A percentile compares a stretch with the other conserved stretches of the same genome.
Conservation (phyloP, 35 echinoderm and acorn worm species). For the Apostichopus japonicus region DNA sequence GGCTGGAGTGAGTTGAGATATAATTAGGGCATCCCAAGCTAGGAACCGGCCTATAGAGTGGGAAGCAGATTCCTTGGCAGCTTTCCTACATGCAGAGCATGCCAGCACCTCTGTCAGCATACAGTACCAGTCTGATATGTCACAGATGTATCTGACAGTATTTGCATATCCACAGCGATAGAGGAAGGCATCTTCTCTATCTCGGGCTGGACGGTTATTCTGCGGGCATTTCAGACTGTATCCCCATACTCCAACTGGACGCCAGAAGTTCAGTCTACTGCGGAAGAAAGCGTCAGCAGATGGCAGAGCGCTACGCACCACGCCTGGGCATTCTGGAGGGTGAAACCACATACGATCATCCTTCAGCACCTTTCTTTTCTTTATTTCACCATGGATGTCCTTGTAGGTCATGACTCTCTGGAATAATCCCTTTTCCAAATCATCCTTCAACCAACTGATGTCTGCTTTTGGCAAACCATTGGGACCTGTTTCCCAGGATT, state of each 20-base stretch:
- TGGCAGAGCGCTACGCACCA: slow-evolving; percentile 14
- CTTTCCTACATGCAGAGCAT: slow-evolving; percentile 50
- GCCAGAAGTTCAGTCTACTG: slow-evolving; percentile 47
- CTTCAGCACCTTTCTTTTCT: not conserved
- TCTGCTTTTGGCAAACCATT: slow-evolving; percentile 29
- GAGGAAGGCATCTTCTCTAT: slow-evolving; percentile 30
- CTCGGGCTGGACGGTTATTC: slow-evolving; percentile 23
- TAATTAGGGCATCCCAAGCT: slow-evolving; percentile 26
- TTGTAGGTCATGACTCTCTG: slow-evolving; percentile 20
- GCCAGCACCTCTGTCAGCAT: slow-evolving; percentile 56
- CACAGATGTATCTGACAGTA: slow-evolving; percentile 14
- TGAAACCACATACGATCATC: slow-evolving; percentile 45
- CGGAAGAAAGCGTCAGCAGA: slow-evolving; percentile 42
- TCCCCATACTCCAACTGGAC: slow-evolving; percentile 40
- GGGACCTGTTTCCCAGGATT: slow-evolving; percentile 25
- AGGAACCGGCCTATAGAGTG: slow-evolving; percentile 15
- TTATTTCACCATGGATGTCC: not conserved
- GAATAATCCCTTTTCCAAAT: slow-evolving; percentile 48
- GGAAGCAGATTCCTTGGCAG: slow-evolving; percentile 34
- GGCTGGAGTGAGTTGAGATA: slow-evolving; percentile 48
- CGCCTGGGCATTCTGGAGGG: slow-evolving; percentile 39
- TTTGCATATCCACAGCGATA: slow-evolving; percentile 14
- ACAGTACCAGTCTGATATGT: slow-evolving; percentile 49
- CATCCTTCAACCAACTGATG: slow-evolving; percentile 28
- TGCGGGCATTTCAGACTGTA: slow-evolving; percentile 32